Conservation (phyloP, 2,113 vertebrate species). For the Henicopernis longicauda region DNA sequence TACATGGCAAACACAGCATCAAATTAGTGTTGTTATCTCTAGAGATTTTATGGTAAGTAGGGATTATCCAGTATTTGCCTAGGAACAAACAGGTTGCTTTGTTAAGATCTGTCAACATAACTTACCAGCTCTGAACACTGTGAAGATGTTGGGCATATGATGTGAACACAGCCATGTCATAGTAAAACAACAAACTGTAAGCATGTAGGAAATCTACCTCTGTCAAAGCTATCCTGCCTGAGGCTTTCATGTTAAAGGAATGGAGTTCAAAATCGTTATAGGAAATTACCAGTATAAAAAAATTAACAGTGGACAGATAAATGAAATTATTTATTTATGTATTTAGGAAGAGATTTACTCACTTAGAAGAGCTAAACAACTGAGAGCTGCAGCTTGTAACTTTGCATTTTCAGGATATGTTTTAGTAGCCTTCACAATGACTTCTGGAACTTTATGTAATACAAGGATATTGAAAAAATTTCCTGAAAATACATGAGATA, state of each 20-base stretch:
- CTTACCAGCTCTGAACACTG: neutral
- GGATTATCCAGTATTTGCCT: neutral
- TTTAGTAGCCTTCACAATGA: constrained; percentile 78
- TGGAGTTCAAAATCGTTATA: neutral
- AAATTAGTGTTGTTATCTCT: neutral
- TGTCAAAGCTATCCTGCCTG: neutral
- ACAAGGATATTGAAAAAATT: constrained; percentile 94
- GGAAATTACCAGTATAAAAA: neutral
- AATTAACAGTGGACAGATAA: neutral
- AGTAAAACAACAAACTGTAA: neutral
- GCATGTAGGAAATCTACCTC: neutral
- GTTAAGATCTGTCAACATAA: neutral
- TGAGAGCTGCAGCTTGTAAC: constrained; percentile 83
- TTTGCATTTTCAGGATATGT: constrained; percentile 76
- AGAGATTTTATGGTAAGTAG: neutral
- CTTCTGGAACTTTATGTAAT: constrained; percentile 84
- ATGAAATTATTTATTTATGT: neutral
- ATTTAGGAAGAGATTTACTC: constrained; percentile 65
- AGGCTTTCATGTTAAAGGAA: neutral
- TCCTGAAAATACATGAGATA: constrained; percentile 71
- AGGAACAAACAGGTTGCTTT: neutral
- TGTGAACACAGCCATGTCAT: neutral
- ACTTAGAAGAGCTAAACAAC: constrained; percentile 90
- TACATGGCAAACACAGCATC: neutral
- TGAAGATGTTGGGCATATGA: neutral